These are phyloP conservation scores for Zaprionus ornatus DNA, from an alignment of 1,140 invertebrate genomes.

Conservation along the genomic window DNA sequence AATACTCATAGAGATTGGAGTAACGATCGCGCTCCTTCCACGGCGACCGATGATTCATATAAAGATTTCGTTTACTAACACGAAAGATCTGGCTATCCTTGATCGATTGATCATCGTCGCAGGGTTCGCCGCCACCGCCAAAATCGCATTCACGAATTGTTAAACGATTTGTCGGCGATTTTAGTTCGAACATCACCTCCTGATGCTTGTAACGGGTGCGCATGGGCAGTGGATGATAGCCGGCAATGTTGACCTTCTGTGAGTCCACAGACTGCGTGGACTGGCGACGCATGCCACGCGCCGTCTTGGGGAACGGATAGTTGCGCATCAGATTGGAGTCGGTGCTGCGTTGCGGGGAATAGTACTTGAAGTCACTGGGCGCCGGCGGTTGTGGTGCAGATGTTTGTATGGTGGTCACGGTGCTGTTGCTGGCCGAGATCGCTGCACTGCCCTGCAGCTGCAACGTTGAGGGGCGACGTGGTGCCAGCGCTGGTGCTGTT, in stretches of 20 bases:
- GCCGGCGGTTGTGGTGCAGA: conserved; percentile 70
- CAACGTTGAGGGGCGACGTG: conserved; percentile 74
- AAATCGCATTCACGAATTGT: conserved; percentile 83
- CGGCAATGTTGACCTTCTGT: conserved; percentile 76
- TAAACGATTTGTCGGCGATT: conserved; percentile 80
- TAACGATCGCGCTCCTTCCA: conserved; percentile 83
- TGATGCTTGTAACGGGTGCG: conserved; percentile 75
- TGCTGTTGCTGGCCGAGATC: conserved; percentile 64
- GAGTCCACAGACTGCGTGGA: conserved; percentile 81
- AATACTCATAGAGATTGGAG: conserved; percentile 83
- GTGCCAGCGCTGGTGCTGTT: conserved; percentile 55
- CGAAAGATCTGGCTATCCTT: conserved; percentile 84
- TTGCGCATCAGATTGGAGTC: conserved; percentile 66
- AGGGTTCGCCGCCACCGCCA: conserved; percentile 83
- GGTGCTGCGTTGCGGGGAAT: conserved; percentile 77
- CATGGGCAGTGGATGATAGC: conserved; percentile 79
- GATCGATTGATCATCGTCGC: conserved; percentile 83
- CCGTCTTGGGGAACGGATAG: conserved; percentile 78
- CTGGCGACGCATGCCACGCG: conserved; percentile 75
- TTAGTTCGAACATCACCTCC: conserved; percentile 81
- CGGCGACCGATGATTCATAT: conserved; percentile 83
- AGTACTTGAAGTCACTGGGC: conserved; percentile 80
- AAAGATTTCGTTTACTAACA: conserved; percentile 84
- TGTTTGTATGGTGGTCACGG: conserved; percentile 72
- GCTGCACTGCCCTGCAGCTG: conserved; percentile 68